A percentile compares a stretch with the other conserved stretches of the same genome.
These are phyloP conservation scores for Rallus limicola DNA, from an alignment of 2,113 vertebrate species.

Conservation along the genomic window DNA sequence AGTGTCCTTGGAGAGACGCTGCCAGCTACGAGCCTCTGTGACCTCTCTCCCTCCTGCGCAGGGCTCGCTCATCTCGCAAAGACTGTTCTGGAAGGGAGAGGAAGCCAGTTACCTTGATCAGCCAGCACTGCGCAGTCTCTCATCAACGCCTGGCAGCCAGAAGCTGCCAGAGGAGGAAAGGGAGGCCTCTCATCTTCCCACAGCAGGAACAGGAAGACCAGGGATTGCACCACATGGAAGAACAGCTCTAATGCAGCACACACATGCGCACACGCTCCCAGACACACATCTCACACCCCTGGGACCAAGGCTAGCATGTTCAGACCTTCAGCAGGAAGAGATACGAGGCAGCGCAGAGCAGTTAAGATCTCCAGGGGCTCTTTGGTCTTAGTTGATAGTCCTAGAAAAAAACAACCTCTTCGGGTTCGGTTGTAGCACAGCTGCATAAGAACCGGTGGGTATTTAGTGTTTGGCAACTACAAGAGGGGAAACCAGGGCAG, in stretches of 20 bases:
- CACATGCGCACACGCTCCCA: background rate
- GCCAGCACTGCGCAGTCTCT: slow-evolving; percentile 21
- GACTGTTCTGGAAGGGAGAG: slow-evolving; percentile 43
- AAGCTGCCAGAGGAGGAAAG: slow-evolving; percentile 18
- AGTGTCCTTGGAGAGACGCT: background rate
- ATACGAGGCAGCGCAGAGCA: slow-evolving; percentile 24
- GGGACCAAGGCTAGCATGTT: slow-evolving; percentile 40
- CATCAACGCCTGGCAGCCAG: slow-evolving; percentile 20
- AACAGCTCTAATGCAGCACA: slow-evolving; percentile 12
- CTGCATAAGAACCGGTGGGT: slow-evolving; percentile 15
- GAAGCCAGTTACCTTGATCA: background rate
- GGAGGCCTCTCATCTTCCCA: slow-evolving; percentile 54
- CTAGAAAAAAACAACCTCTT: slow-evolving; percentile 43
- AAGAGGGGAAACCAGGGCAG: background rate
- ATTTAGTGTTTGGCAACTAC: slow-evolving; percentile 41
- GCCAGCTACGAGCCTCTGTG: background rate
- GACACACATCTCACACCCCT: slow-evolving; percentile 38
- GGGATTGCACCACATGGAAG: slow-evolving; percentile 56
- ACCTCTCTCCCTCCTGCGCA: background rate
- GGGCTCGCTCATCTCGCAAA: background rate
- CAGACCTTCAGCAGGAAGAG: slow-evolving; percentile 52
- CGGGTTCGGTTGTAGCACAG: slow-evolving; percentile 25
- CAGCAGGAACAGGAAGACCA: slow-evolving; percentile 54
- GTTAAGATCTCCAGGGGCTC: slow-evolving; percentile 62
- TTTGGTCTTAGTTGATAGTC: slow-evolving; percentile 68